Percentiles rank a stretch among this genome's conserved stretches.
phyloP scores from a whole-genome alignment of 2,113 vertebrate genomes.

The Periophthalmus modestus region DNA sequence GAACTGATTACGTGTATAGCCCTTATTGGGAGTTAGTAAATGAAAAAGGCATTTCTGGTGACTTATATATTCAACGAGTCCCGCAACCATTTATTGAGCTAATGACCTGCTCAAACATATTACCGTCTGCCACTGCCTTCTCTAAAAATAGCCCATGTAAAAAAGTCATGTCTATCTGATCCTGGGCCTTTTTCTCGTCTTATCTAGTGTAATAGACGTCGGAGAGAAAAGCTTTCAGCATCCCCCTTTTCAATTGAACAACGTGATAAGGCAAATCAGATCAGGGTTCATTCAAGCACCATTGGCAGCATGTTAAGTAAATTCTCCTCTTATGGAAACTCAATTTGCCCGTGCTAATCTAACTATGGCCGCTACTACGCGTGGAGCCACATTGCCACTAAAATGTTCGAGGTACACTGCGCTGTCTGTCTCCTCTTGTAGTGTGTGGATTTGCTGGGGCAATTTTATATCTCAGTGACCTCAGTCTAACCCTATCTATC shows the following conservation, averaged over 20 bases:
- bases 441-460: conserved; percentile 23
- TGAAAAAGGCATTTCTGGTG: conserved; percentile 58
- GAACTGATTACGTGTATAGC: conserved; percentile 22
- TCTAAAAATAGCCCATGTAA: conserved; percentile 67
- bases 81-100: conserved; percentile 66
- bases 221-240: conserved; percentile 74
- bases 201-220: conserved; percentile 65
- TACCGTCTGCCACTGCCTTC: conserved; percentile 56
- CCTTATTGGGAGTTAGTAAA: conserved; percentile 41
- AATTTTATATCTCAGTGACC: conserved; percentile 37
- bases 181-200: conserved; percentile 48
- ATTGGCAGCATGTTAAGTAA: conserved; percentile 73
- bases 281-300: conserved; percentile 65
- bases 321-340: conserved; percentile 73
- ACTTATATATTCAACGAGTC: conserved; percentile 65
- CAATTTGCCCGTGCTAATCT: conserved; percentile 70
- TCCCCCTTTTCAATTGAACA: conserved; percentile 67
- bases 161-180: conserved; percentile 56
- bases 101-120: conserved; percentile 71
- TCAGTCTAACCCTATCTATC: conserved; percentile 41
- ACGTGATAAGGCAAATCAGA: conserved; percentile 73
- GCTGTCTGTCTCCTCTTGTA: conserved; percentile 33
- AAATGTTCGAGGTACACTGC: conserved; percentile 40
- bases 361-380: conserved; percentile 55
- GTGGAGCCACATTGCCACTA: conserved; percentile 45